These are phyloP conservation scores for Agrotis exclamationis DNA, from an alignment of 2,888 invertebrate genomes.

Conservation along the genomic window DNA sequence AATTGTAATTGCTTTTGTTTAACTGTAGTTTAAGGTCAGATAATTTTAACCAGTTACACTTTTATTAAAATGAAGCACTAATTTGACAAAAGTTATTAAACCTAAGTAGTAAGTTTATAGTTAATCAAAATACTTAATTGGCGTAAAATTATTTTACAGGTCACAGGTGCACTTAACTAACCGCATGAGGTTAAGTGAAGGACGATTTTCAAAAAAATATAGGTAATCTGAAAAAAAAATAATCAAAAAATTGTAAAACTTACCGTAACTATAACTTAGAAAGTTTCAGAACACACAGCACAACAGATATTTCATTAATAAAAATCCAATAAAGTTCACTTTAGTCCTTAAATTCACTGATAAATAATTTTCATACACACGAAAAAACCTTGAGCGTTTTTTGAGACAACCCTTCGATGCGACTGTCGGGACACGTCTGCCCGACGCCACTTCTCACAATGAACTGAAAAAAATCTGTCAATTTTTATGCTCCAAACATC, in stretches of 20 bases:
- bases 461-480: conserved; percentile 91
- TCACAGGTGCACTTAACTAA: neutral
- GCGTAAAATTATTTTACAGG: neutral
- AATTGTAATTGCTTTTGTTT: neutral
- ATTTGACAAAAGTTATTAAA: neutral
- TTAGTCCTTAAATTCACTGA: conserved; percentile 64
- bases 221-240: conserved; percentile 7
- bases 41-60: neutral
- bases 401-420: conserved; percentile 81
- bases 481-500: conserved; percentile 91
- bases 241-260: conserved; percentile 40
- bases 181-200: neutral
- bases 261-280: conserved; percentile 68
- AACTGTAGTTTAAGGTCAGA: neutral
- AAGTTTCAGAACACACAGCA: conserved; percentile 73
- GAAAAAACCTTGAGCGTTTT: conserved; percentile 72
- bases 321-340: conserved; percentile 72
- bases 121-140: conserved; percentile 2
- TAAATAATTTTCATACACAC: conserved; percentile 63
- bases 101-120: neutral
- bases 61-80: neutral
- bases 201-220: neutral
- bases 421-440: conserved; percentile 73
- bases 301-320: conserved; percentile 67
- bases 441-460: conserved; percentile 80